These are phyloP conservation scores for Myotis pilosus DNA, from an alignment of 2,797 vertebrate species.

Conservation along the genomic window DNA sequence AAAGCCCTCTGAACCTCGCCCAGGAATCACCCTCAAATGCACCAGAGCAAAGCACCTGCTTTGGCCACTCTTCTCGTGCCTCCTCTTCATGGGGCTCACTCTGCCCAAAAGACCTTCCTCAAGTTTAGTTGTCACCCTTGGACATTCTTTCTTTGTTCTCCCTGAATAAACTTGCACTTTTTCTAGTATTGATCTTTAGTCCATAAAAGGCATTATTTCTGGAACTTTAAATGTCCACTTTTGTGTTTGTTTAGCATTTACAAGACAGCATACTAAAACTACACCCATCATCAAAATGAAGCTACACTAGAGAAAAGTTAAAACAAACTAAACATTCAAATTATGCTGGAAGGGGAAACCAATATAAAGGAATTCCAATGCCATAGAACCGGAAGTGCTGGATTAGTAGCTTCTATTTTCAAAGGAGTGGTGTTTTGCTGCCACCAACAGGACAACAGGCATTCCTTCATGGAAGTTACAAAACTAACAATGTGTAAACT, in stretches of 20 bases:
- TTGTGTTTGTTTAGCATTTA: neutral
- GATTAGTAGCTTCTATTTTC: accelerated
- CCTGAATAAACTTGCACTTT: too few species aligned
- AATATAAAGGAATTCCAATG: neutral
- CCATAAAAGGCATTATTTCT: constrained; percentile 39
- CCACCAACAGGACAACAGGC: constrained; percentile 72
- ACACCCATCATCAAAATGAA: neutral
- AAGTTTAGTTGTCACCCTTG: too few species aligned
- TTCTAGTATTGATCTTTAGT: neutral
- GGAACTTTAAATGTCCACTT: constrained; percentile 17
- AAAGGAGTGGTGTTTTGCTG: constrained; percentile 44
- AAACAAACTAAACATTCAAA: constrained; percentile 21
- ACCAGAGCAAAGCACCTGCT: too few species aligned
- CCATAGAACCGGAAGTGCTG: neutral
- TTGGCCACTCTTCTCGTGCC: too few species aligned
- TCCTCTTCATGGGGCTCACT: too few species aligned
- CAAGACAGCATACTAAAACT: neutral
- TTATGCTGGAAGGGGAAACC: neutral
- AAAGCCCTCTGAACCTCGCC: too few species aligned
- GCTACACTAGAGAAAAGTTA: neutral
- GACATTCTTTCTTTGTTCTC: too few species aligned
- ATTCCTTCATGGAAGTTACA: neutral
- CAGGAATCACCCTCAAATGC: too few species aligned
- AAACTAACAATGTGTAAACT: neutral
- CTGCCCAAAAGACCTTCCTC: too few species aligned